Base-by-base conservation (phyloP, 2,113 vertebrate genomes). In the Channa maculata region DNA sequence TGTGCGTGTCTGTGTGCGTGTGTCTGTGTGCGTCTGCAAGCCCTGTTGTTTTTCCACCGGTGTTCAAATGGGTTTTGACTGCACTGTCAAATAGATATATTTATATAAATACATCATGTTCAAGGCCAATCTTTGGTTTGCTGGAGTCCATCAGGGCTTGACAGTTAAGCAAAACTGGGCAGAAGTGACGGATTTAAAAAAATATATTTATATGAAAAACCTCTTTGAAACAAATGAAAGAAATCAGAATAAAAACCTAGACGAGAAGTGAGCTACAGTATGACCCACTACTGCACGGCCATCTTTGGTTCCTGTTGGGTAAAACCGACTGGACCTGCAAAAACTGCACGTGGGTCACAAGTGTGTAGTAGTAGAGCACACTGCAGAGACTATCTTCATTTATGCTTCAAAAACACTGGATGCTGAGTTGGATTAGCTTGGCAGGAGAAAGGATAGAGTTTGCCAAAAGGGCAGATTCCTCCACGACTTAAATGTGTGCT, bases 41-140 rank as follows among this genome's bases (percentile, higher is more conserved):
- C 93, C 94, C 94, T 90, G 80, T 88, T 94, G 92, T 39, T 93
- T 67, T 89, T 67, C 83, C 79, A 87, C 94, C 94, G 94, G 90
- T 94, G 94, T 94, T 95, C 87, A 90, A 62, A 82, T 88, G 89
- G 73, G 73, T 85, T 91, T 88, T 87, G 73, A 92, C 91, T 86
- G 87, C 84, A 85, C 88, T 85, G 86, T 90, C 82, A 79, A n/a
- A 73, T 86, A 71, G 48, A 61, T 38, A 15, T 63, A 49, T 60
- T 55, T 43, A n/a, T 70, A 68, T 54, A 60, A 49, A 68, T 86
- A 82, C 49, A 53, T 89, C 6, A 51, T 86, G 86, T 89, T 92
- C 92, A 93, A 95, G 96, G 95, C 96, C 96, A 96, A 96, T 99
- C 98, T 99, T 99, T 99, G 97, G 98, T 98, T 97, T 94, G 92